A percentile compares a stretch with the other conserved stretches of the same genome.
Evolutionary conservation across 2,113 vertebrate genomes (phyloP).

Genomic region (Acinonyx jubatus): DNA sequence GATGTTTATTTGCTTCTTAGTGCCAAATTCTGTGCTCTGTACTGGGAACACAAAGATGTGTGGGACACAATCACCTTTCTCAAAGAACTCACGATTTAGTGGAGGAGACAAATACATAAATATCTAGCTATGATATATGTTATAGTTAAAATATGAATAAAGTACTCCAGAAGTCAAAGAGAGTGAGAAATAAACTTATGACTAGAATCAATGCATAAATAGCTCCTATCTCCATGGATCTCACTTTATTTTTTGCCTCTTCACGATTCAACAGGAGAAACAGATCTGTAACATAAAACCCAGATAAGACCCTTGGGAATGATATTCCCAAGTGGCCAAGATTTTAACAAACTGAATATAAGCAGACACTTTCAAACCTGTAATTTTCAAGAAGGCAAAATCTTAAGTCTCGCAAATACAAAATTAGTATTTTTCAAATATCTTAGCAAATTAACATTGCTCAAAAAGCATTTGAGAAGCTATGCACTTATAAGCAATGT

Average conservation of each 20-base stretch:
- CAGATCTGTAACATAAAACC: not conserved
- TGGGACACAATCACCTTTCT: not conserved
- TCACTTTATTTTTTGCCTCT: not conserved
- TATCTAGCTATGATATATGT: not conserved
- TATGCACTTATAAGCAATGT: not conserved
- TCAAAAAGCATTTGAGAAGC: not conserved
- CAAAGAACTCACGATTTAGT: not conserved
- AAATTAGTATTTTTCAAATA: not conserved
- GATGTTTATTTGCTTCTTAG: not conserved
- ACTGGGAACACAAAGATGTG: not conserved
- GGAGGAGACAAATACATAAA: not conserved
- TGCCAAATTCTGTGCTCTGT: not conserved
- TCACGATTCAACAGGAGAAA: not conserved
- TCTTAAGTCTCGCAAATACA: not conserved
- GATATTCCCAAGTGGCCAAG: not conserved
- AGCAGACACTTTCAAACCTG: not conserved
- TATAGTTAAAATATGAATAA: not conserved
- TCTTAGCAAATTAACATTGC: not conserved
- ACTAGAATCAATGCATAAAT: not conserved
- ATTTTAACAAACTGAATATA: not conserved
- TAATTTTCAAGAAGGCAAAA: conserved; percentile 17
- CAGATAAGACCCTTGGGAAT: not conserved
- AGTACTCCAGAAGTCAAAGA: not conserved
- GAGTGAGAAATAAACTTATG: not conserved
- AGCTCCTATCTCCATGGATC: not conserved